Evolutionary conservation across 1,140 invertebrate genomes (phyloP), one percentile per base, ranked within the genome.

Genomic region (Bombus sylvicola): DNA sequence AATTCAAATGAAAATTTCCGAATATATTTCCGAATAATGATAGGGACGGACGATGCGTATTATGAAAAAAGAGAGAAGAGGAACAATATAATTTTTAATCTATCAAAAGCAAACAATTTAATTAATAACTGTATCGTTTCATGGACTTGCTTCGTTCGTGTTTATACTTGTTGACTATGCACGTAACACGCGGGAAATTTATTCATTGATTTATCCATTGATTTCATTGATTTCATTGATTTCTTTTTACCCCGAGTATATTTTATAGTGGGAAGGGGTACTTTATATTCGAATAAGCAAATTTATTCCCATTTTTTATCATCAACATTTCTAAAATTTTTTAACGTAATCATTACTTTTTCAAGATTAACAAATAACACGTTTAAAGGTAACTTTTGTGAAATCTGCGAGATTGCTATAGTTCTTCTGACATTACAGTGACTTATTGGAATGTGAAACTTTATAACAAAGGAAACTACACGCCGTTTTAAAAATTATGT

Each of bases 121-220:
- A 78, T 78, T 78, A 64, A 64, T 78, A 34, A 78, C 41, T 78
- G 41, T 39, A 37, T 64, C n/a, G 75, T 31, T 78, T 4, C 39
- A 37, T 25, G 37, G 43, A 41, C 75, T 22, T 25, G 34, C 25
- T 78, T 78, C 34, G 37, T 43, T 77, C 12, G 31, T 22, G 15
- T 22, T 66, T 43, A 25, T 41, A 43, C 12, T 34, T 9, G 25
- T 9, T 9, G 37, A 4, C 0, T 13, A 34, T 28, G 2, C 1
- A 2, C 3, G 1, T 28, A 25, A 57, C 73, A 2, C 12, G 53
- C 22, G 28, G 53, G 5, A 28, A 62, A 62, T 77, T 77, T 22
- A 15, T 4, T 57, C 28, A 41, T 9, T 28, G 15, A 31, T 62
- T 18, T 47, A 18, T 62, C 18, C n/a, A n/a, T n/a, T n/a, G 34